A percentile compares a stretch with the other conserved stretches of the same genome.
These are phyloP conservation scores for Mormyrus lacerda DNA, from an alignment of 2,113 vertebrate species.

Conservation along the genomic window DNA sequence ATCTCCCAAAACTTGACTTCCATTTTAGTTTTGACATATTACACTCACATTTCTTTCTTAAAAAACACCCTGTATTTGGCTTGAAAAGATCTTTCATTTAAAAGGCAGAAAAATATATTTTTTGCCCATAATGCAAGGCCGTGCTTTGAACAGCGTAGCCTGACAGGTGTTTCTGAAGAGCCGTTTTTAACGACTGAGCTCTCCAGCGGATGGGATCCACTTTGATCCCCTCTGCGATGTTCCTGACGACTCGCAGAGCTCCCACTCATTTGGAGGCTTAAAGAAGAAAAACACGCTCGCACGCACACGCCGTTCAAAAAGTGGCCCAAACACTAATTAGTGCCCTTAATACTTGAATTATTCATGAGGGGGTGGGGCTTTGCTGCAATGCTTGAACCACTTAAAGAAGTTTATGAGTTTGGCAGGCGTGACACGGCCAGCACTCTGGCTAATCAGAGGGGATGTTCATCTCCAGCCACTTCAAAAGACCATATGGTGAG, in stretches of 20 bases:
- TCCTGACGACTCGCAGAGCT: background rate
- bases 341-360: slow-evolving; percentile 1
- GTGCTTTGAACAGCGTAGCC: background rate
- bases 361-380: slow-evolving; percentile 3
- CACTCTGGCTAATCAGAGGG: background rate
- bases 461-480: slow-evolving; percentile 4
- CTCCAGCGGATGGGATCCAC: background rate
- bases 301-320: background rate
- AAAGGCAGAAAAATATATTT: background rate
- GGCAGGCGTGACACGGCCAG: background rate
- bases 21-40: background rate
- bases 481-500: slow-evolving; percentile 18
- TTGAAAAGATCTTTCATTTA: background rate
- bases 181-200: background rate
- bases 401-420: slow-evolving; percentile 4
- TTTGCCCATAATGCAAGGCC: background rate
- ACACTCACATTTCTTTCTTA: background rate
- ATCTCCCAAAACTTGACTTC: background rate
- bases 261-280: background rate
- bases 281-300: background rate
- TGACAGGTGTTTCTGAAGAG: background rate
- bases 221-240: slow-evolving; percentile 11
- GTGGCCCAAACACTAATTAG: slow-evolving; percentile 16
- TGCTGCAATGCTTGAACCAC: background rate
- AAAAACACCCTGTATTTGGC: background rate